Conservation (phyloP, 2,797 vertebrate species). For the Lateolabrax maculatus region DNA sequence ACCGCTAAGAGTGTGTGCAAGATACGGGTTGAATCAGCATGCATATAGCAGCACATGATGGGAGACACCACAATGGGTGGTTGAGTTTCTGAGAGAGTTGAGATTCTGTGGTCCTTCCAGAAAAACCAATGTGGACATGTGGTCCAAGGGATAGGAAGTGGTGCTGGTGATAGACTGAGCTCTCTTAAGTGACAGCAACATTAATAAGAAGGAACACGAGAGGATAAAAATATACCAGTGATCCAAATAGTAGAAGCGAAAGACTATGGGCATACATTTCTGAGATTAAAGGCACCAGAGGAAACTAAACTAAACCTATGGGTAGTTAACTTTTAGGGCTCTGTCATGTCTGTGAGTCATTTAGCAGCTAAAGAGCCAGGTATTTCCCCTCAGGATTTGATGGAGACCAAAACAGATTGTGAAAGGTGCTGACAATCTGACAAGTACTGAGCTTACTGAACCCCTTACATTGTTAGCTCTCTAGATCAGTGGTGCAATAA, state of each 20-base stretch:
- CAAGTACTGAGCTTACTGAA: neutral
- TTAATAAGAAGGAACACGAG: conserved; percentile 19
- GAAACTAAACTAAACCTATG: conserved; percentile 8
- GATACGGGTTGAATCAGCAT: neutral
- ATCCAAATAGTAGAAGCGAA: neutral
- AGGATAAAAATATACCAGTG: conserved; percentile 1
- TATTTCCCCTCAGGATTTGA: neutral
- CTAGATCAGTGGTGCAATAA: conserved; percentile 6
- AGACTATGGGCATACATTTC: conserved; percentile 5
- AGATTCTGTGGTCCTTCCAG: conserved; percentile 9
- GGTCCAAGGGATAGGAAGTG: neutral
- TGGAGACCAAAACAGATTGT: neutral
- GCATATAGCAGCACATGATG: neutral
- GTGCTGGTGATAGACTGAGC: neutral
- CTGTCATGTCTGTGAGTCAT: no score
- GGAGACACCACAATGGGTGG: conserved; percentile 3
- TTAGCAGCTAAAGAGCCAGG: neutral
- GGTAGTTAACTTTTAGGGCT: no score
- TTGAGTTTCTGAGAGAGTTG: conserved; percentile 6
- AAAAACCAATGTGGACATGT: conserved; percentile 13
- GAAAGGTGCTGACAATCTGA: no score
- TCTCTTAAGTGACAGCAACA: conserved; percentile 16
- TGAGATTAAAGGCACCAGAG: neutral
- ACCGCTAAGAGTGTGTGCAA: neutral
- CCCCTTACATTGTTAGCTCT: neutral